Conservation (phyloP, 2,797 vertebrate genomes). For the Eospalax fontanierii region DNA sequence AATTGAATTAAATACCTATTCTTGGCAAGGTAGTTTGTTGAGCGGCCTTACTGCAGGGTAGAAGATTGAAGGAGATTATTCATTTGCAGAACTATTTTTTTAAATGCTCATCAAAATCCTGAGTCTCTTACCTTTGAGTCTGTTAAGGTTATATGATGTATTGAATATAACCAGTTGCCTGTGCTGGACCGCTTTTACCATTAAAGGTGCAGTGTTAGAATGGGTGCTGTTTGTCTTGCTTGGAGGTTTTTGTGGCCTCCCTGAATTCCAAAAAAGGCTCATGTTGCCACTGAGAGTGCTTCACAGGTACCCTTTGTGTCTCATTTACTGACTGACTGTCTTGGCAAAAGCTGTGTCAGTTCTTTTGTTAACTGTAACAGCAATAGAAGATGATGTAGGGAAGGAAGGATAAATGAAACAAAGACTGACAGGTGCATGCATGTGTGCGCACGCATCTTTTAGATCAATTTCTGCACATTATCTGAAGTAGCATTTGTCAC, state of each 20-base stretch:
- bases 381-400: constrained; percentile 41
- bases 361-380: constrained; percentile 74
- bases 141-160: not conserved
- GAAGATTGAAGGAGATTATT: not conserved
- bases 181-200: not conserved
- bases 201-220: not conserved
- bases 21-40: constrained; percentile 37
- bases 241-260: constrained; percentile 45
- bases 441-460: not conserved
- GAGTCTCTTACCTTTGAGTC: not conserved
- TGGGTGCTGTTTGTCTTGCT: not conserved
- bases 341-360: constrained; percentile 59
- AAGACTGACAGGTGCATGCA: not conserved
- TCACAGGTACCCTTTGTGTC: constrained; percentile 67
- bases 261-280: constrained; percentile 63
- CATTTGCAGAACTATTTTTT: not conserved
- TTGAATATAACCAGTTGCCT: not conserved
- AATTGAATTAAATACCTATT: constrained; percentile 31
- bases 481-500: constrained; percentile 32
- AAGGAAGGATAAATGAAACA: constrained; percentile 33
- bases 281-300: constrained; percentile 41
- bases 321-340: constrained; percentile 65
- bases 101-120: not conserved
- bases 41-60: not conserved
- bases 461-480: constrained; percentile 20